A percentile compares a stretch with the other conserved stretches of the same genome.
Conservation (phyloP, 92 coral and sea anemone genomes). For the Plumapathes pennacea region DNA sequence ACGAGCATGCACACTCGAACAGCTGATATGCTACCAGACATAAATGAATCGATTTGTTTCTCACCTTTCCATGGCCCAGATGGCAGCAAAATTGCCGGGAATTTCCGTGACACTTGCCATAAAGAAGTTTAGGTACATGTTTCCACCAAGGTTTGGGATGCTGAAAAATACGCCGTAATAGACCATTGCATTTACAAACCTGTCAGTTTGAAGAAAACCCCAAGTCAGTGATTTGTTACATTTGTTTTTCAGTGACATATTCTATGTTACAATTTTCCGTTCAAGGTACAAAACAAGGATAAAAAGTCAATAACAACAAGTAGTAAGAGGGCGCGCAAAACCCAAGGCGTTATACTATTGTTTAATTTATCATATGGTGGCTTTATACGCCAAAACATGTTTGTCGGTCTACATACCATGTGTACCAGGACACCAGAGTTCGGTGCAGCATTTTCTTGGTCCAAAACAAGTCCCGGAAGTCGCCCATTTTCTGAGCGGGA, state of each 20-base stretch:
- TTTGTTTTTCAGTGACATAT: too few species aligned
- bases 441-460: conserved; percentile 59
- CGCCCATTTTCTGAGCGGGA: conserved; percentile 48
- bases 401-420: conserved; percentile 35
- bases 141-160: conserved; percentile 80
- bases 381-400: neutral
- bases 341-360: too few species aligned
- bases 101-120: conserved; percentile 70
- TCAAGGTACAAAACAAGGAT: neutral
- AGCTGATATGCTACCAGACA: neutral
- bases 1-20: neutral
- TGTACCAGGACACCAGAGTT: conserved; percentile 64
- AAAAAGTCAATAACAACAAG: neutral
- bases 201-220: too few species aligned
- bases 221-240: too few species aligned
- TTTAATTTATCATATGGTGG: too few species aligned
- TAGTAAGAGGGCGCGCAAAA: too few species aligned
- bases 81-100: conserved; percentile 64
- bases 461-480: conserved; percentile 61
- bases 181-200: conserved; percentile 80
- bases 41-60: neutral
- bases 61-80: conserved; percentile 60
- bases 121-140: conserved; percentile 79
- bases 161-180: conserved; percentile 80
- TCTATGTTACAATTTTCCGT: neutral